Percentiles rank a stretch among this genome's conserved stretches.
phyloP scores from a whole-genome alignment of 2,113 vertebrate species.

The Spilogale gracilis region DNA sequence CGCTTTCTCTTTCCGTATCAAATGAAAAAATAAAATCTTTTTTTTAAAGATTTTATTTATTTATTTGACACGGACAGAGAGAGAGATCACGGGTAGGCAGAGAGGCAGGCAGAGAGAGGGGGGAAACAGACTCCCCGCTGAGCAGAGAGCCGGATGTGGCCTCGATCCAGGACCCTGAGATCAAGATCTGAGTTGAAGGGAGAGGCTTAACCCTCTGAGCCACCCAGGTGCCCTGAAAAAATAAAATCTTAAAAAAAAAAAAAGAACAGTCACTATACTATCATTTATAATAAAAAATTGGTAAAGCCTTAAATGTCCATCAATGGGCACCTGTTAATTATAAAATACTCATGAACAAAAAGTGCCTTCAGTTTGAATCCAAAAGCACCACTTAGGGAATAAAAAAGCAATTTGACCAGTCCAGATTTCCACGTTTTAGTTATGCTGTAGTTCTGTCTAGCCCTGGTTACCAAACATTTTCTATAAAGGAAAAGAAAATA shows the following conservation, averaged over 20 bases:
- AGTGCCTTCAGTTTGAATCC: neutral
- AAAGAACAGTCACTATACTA: neutral
- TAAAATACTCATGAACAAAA: slow-evolving; percentile 31
- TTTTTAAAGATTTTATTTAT: too few species aligned
- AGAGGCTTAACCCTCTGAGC: too few species aligned
- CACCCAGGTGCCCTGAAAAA: too few species aligned
- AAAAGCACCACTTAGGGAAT: neutral
- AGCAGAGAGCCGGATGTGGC: too few species aligned
- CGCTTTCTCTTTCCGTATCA: neutral
- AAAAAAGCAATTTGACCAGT: neutral
- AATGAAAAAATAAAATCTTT: neutral
- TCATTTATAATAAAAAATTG: neutral
- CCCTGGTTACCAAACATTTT: slow-evolving; percentile 14
- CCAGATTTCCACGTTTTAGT: neutral
- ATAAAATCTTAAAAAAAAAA: neutral
- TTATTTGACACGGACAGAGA: too few species aligned
- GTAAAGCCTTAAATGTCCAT: neutral
- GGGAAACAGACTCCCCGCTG: too few species aligned
- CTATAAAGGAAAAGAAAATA: slow-evolving; percentile 36
- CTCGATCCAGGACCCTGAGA: too few species aligned
- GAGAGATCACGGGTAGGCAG: too few species aligned
- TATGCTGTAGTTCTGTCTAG: neutral
- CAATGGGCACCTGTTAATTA: neutral
- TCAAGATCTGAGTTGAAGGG: too few species aligned
- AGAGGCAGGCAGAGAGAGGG: too few species aligned